phyloP scores from a whole-genome alignment of 2,888 invertebrate genomes.

The Plagiodera versicolora region DNA sequence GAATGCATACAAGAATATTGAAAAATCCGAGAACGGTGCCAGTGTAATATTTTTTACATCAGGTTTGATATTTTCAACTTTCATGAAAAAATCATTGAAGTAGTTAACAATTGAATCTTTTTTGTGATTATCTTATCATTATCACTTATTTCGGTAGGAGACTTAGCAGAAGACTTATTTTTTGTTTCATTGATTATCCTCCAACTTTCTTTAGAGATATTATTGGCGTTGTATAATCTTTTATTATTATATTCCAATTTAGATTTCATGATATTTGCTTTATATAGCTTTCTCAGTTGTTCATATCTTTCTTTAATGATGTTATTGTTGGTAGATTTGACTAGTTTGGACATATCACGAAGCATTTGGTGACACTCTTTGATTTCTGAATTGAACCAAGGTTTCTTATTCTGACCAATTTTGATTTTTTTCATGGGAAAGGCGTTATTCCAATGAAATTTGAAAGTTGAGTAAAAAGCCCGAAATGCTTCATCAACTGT shows the following conservation, averaged over 20 bases:
- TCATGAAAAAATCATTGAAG: constrained; percentile 4
- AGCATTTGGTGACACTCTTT: background rate
- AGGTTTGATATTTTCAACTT: constrained; percentile 4
- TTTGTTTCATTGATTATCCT: background rate
- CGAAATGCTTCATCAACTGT: background rate
- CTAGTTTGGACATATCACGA: constrained; percentile 1
- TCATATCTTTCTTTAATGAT: background rate
- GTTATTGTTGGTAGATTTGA: background rate
- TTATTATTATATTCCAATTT: background rate
- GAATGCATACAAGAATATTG: constrained; percentile 5
- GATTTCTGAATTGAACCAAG: background rate
- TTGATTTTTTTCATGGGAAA: background rate
- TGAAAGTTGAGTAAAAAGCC: background rate
- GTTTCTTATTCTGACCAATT: background rate
- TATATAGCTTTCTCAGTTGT: background rate
- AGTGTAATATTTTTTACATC: background rate
- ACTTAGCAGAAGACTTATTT: background rate
- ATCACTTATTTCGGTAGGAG: no score
- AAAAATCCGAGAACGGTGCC: background rate
- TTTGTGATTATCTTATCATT: background rate
- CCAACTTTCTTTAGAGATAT: background rate
- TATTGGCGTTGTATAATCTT: background rate
- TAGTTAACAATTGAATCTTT: background rate
- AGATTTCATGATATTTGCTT: background rate
- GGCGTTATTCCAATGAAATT: constrained; percentile 1